phyloP scores from a whole-genome alignment of 2,797 vertebrate species.

The Paedocypris micromegethes region DNA sequence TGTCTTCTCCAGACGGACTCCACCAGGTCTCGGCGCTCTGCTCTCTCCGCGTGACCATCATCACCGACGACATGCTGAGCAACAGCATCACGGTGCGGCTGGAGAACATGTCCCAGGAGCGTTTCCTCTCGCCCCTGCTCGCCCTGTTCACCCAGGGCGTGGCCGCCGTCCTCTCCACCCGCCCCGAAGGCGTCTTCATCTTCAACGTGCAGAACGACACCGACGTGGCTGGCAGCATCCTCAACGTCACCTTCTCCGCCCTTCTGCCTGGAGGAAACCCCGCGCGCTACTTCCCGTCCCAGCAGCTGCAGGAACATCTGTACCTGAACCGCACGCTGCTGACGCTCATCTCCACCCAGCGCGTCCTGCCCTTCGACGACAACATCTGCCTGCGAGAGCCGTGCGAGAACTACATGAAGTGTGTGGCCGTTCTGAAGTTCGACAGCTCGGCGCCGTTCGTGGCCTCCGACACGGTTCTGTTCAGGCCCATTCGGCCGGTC shows the following conservation, averaged over 20 bases:
- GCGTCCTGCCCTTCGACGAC: slow-evolving; percentile 83
- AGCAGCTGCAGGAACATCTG: slow-evolving; percentile 81
- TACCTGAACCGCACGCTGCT: slow-evolving; percentile 81
- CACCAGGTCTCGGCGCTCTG: slow-evolving; percentile 74
- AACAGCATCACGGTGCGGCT: slow-evolving; percentile 84
- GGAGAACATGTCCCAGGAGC: slow-evolving; percentile 86
- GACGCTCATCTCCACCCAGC: slow-evolving; percentile 69
- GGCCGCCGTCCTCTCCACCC: slow-evolving; percentile 75
- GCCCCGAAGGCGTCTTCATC: slow-evolving; percentile 73
- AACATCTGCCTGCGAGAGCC: slow-evolving; percentile 84
- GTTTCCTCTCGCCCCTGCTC: slow-evolving; percentile 80
- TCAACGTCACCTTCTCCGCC: slow-evolving; percentile 56
- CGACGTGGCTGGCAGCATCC: slow-evolving; percentile 63
- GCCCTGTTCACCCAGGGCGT: slow-evolving; percentile 77
- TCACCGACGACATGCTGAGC: slow-evolving; percentile 84
- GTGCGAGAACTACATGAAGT: slow-evolving; percentile 90
- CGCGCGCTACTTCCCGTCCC: slow-evolving; percentile 72
- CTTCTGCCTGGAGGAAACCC: slow-evolving; percentile 40
- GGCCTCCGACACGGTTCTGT: slow-evolving; percentile 77
- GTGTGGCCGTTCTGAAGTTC: slow-evolving; percentile 79
- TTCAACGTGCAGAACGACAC: slow-evolving; percentile 87
- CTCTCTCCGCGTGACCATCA: slow-evolving; percentile 78
- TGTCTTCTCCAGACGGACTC: slow-evolving; percentile 68
- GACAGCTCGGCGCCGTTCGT: slow-evolving; percentile 81
- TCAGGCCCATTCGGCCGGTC: slow-evolving; percentile 82